Conservation (phyloP, 2,888 invertebrate genomes). For the Fabriciana adippe region DNA sequence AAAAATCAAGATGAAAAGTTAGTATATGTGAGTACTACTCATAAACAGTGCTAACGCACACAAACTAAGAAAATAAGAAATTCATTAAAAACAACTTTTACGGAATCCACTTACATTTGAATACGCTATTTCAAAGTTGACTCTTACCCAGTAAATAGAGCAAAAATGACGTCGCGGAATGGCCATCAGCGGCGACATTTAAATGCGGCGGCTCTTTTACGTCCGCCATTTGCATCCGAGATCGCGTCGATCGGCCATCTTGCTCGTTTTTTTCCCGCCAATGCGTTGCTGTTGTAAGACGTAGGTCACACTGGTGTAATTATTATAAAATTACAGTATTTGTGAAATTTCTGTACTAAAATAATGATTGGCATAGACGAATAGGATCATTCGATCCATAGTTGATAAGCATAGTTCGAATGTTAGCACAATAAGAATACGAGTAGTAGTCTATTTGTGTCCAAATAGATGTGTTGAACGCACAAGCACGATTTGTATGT, state of each 20-base stretch:
- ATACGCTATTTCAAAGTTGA: slow-evolving; percentile 35
- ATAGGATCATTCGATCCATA: too few relatives aligned
- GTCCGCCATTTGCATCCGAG: slow-evolving; percentile 74
- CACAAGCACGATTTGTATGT: too few relatives aligned
- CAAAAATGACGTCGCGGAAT: slow-evolving; percentile 62
- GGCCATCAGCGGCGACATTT: slow-evolving; percentile 70
- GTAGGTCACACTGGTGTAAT: slow-evolving; percentile 20
- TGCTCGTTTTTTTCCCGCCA: slow-evolving; percentile 63
- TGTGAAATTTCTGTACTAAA: too few relatives aligned
- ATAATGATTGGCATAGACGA: too few relatives aligned
- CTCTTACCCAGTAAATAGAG: slow-evolving; percentile 62
- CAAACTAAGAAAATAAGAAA: slow-evolving; percentile 2
- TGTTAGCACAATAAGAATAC: too few relatives aligned
- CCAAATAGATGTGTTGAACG: too few relatives aligned
- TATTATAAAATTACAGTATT: neutral
- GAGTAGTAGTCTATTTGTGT: too few relatives aligned
- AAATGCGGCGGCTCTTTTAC: slow-evolving; percentile 77
- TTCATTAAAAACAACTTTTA: slow-evolving; percentile 20
- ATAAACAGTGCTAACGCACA: neutral
- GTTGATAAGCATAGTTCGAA: too few relatives aligned
- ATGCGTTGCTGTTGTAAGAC: slow-evolving; percentile 44
- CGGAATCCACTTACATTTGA: slow-evolving; percentile 23
- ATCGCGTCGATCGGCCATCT: slow-evolving; percentile 73
- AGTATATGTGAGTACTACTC: neutral
- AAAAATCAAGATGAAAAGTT: neutral